phyloP scores from a whole-genome alignment of 2,888 invertebrate genomes.

The Drosophila neotestacea region DNA sequence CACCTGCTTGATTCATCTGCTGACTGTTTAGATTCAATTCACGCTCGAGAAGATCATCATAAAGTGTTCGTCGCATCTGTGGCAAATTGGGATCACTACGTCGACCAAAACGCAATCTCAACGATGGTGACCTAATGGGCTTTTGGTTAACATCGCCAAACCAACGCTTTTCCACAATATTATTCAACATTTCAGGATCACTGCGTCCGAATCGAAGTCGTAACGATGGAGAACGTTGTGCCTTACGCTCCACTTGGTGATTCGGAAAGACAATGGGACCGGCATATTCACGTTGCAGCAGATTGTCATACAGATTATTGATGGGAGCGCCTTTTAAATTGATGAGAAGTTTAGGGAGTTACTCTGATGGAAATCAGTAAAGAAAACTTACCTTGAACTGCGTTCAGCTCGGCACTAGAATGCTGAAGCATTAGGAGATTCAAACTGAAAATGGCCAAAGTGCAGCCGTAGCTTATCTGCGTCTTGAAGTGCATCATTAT shows the following conservation, averaged over 20 bases:
- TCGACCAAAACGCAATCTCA: slow-evolving; percentile 91
- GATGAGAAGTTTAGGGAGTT: background rate
- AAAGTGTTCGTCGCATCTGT: slow-evolving; percentile 71
- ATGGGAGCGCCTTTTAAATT: slow-evolving; percentile 67
- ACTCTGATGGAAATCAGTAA: fast-evolving
- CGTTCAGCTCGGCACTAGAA: slow-evolving; percentile 57
- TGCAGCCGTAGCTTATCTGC: slow-evolving; percentile 56
- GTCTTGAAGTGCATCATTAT: slow-evolving; percentile 60
- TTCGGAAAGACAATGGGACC: slow-evolving; percentile 86
- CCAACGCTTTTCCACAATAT: slow-evolving; percentile 83
- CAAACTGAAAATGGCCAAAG: slow-evolving; percentile 51
- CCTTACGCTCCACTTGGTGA: slow-evolving; percentile 90
- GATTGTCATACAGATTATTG: slow-evolving; percentile 83
- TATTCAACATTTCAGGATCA: slow-evolving; percentile 87
- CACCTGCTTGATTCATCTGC: slow-evolving; percentile 34
- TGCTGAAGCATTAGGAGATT: slow-evolving; percentile 50
- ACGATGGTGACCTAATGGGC: slow-evolving; percentile 90
- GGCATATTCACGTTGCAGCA: slow-evolving; percentile 85
- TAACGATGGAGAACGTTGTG: slow-evolving; percentile 91
- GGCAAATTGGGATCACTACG: slow-evolving; percentile 89
- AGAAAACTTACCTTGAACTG: slow-evolving; percentile 12
- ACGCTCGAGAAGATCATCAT: slow-evolving; percentile 72
- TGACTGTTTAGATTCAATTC: slow-evolving; percentile 67
- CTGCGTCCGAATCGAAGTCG: slow-evolving; percentile 92
- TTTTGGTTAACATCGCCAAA: slow-evolving; percentile 88